Evolutionary conservation across 1,140 invertebrate species (phyloP), one percentile per base, ranked within the genome.

Genomic region (Coenobita brevimanus): DNA sequence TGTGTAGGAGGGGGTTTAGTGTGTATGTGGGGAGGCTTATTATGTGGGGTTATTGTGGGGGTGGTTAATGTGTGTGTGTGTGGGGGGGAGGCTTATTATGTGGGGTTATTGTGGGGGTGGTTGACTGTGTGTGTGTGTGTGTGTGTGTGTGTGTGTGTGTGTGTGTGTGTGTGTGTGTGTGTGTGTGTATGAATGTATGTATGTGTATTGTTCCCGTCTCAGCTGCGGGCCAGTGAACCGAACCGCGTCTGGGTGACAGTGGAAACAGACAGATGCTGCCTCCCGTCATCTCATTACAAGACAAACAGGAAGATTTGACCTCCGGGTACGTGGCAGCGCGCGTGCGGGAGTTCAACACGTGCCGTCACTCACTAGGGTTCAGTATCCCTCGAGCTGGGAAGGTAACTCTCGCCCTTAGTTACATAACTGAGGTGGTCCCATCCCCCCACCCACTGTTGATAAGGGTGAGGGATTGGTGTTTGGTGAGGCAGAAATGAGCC

Each of bases 231-330:
- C 67, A n/a, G 8, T 21, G 64, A 69, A 27, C 13, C 13, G 64
- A 27, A 8, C 8, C 10, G 67, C 43, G 43, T 43, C 41, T 24
- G 36, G 10, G 0, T 3, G 41, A 27, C 75, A 3, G 46, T 78
- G 75, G 75, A 50, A 78, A 41, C 75, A 24, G 43, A n/a, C 75
- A 78, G 75, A 54, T 80, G 54, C 54, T 62, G 50, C 21, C 24
- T 50, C 57, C 24, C 24, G 60, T 80, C 78, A 80, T 80, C 78
- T 80, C 78, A 80, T 80, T 80, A 80, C 78, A 36, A 80, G 54
- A 80, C 78, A 80, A 60, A 80, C 78, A 62, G 54, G 78, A 80
- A 60, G 54, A 80, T 80, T 80, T 62, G 54, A 80, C 78, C 78
- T 38, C 78, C 15, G 46, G 46, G 78, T 36, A 80, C 33, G 57